Evolutionary conservation across 1,140 invertebrate genomes (phyloP), one percentile per base, ranked within the genome.

Genomic region (Dermatophagoides farinae): DNA sequence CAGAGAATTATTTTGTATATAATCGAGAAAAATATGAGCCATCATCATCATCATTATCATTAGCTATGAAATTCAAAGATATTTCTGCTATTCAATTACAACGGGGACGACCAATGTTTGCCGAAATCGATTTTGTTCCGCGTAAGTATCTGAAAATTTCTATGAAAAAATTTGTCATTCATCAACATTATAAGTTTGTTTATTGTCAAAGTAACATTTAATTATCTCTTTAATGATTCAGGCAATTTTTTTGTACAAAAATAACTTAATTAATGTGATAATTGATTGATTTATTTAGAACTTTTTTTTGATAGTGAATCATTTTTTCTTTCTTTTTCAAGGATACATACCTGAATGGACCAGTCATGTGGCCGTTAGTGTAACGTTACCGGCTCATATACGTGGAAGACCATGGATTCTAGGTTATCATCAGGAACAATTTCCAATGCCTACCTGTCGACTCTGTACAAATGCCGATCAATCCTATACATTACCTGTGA

Each of bases 61-160:
- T 23, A 39, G 31, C 11, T 5, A 16, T 38, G 50, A 25, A 39
- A 39, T 16, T 12, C 4, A 55, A 55, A 23, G n/a, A 39, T 25
- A 4, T 44, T 4, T 12, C 38, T 14, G 2, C 25, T 5, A 14
- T 25, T 23, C 18, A 37, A 10, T 25, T 60, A 25, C 16, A 49
- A 20, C 2, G 58, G 4, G 58, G 46, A 6, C 2, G n/a, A 52
- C 58, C 58, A 41, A 9, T 60, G 8, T 60, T 49, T 60, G 44
- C 39, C 9, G 58, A 60, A 37, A 37, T 60, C 16, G 58, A 60
- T 52, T 60, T 60, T 51, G 22, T 60, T n/a, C 58, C 58, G n/a
- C 50, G 58, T 60, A 60, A 49, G 43, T 49, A 31, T 31, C 8
- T 31, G 31, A 31, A 31, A n/a, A n/a, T n/a, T n/a, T n/a, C n/a